Percentiles rank a stretch among this genome's conserved stretches.
Evolutionary conservation across 1,140 invertebrate species (phyloP).

Genomic region (Drosophila willistoni): DNA sequence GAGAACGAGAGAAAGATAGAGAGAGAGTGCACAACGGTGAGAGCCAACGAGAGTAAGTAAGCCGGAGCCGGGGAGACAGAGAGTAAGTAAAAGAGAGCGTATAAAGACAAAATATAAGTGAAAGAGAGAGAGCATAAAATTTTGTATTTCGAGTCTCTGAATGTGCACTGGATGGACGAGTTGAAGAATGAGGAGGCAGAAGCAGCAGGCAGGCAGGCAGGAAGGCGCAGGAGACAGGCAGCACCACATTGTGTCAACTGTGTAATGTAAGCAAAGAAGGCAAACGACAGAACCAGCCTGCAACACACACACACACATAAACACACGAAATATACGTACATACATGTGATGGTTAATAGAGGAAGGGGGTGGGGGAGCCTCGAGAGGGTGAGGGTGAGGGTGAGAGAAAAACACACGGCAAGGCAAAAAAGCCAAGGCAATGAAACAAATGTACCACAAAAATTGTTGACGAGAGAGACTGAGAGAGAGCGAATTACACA

Average conservation of each 20-base stretch:
- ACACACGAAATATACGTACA: constrained; percentile 18
- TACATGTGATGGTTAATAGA: constrained; percentile 6
- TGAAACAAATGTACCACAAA: constrained; percentile 81
- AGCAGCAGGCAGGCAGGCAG: constrained; percentile 10
- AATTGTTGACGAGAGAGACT: constrained; percentile 69
- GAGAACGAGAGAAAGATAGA: not conserved
- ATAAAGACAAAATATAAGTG: constrained; percentile 41
- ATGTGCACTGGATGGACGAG: constrained; percentile 77
- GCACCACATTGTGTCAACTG: constrained; percentile 74
- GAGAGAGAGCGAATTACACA: constrained; percentile 22
- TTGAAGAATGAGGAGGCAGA: constrained; percentile 62
- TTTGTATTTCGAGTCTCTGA: constrained; percentile 28
- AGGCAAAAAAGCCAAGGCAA: constrained; percentile 76
- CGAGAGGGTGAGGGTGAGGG: constrained; percentile 10
- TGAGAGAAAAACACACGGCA: constrained; percentile 53
- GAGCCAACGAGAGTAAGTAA: constrained; percentile 50
- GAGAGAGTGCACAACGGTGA: constrained; percentile 23
- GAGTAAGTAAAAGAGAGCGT: constrained; percentile 36
- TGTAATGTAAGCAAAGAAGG: constrained; percentile 77
- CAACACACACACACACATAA: constrained; percentile 50
- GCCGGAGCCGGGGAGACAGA: constrained; percentile 16
- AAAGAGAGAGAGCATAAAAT: constrained; percentile 46
- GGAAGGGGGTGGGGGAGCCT: not conserved
- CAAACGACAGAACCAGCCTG: constrained; percentile 46
- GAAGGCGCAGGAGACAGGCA: constrained; percentile 18